Percentiles rank a stretch among this genome's conserved stretches.
Evolutionary conservation across 2,797 vertebrate genomes (phyloP).

Genomic region (Myioborus melanocephalus): DNA sequence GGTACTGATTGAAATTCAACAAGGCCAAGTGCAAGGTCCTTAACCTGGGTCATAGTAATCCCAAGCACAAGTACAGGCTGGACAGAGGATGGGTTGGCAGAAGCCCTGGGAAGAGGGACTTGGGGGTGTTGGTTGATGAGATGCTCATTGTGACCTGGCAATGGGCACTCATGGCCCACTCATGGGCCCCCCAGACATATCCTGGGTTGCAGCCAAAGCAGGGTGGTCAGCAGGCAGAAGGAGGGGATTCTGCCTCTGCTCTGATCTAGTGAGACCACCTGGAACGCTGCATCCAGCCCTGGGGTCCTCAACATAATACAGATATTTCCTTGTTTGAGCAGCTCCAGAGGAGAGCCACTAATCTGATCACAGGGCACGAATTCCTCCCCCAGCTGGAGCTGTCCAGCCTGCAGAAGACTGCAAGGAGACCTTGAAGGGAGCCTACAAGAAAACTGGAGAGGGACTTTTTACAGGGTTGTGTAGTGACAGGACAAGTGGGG

Average conservation of each 20-base stretch:
- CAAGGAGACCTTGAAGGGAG: neutral
- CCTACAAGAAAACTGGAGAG: neutral
- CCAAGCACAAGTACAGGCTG: neutral
- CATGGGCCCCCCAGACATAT: too few relatives aligned
- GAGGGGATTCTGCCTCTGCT: neutral
- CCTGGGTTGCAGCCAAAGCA: neutral
- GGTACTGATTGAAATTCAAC: neutral
- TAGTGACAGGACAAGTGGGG: neutral
- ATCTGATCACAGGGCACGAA: neutral
- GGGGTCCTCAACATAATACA: neutral
- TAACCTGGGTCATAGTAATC: fast-evolving
- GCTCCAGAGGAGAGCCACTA: neutral
- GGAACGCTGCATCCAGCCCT: neutral
- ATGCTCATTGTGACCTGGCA: neutral
- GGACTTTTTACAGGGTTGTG: neutral
- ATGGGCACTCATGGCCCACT: too few relatives aligned
- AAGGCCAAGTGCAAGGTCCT: neutral
- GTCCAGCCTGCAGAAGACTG: neutral
- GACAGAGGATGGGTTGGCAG: neutral
- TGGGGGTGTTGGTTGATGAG: neutral
- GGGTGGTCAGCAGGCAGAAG: neutral
- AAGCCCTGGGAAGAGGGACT: neutral
- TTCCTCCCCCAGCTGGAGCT: neutral
- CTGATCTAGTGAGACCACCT: neutral
- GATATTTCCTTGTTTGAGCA: neutral